Percentiles rank a stretch among this genome's conserved stretches.
Conservation (phyloP, 2,113 vertebrate species). For the Hippocampus zosterae region DNA sequence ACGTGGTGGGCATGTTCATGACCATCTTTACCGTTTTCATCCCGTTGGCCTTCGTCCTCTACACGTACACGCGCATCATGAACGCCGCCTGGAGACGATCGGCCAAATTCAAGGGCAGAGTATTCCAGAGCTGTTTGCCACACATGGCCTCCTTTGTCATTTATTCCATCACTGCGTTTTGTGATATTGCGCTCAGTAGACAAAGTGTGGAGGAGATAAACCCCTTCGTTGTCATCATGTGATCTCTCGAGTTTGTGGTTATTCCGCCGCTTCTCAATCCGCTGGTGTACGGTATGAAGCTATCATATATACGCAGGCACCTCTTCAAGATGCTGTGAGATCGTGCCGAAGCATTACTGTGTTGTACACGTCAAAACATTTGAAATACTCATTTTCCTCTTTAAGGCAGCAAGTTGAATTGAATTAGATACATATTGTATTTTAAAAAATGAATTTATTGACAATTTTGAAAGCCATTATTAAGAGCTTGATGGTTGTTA, state of each 20-base stretch:
- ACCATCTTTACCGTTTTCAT: conserved; percentile 13
- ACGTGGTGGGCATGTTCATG: conserved; percentile 22
- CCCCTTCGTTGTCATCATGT: conserved; percentile 21
- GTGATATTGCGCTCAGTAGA: conserved; percentile 30
- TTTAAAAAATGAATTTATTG: too few relatives aligned
- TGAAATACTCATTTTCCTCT: too few relatives aligned
- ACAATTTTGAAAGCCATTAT: too few relatives aligned
- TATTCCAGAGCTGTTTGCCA: conserved; percentile 34
- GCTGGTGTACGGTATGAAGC: conserved; percentile 39
- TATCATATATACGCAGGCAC: conserved; percentile 38
- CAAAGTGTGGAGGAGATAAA: conserved; percentile 22
- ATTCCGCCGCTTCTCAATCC: conserved; percentile 45
- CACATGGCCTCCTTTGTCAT: conserved; percentile 39
- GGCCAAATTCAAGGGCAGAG: conserved; percentile 31
- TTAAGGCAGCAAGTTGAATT: too few relatives aligned
- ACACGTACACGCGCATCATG: conserved; percentile 34
- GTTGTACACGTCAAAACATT: too few relatives aligned
- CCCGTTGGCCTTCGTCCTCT: conserved; percentile 33
- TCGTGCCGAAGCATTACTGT: too few relatives aligned
- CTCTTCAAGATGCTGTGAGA: not conserved
- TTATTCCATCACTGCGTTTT: conserved; percentile 27
- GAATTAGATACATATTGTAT: too few relatives aligned
- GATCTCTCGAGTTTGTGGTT: conserved; percentile 42
- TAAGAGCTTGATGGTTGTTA: too few relatives aligned
- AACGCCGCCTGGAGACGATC: conserved; percentile 28